Evolutionary conservation across 2,113 vertebrate genomes (phyloP).

Genomic region (Synchiropus splendidus): DNA sequence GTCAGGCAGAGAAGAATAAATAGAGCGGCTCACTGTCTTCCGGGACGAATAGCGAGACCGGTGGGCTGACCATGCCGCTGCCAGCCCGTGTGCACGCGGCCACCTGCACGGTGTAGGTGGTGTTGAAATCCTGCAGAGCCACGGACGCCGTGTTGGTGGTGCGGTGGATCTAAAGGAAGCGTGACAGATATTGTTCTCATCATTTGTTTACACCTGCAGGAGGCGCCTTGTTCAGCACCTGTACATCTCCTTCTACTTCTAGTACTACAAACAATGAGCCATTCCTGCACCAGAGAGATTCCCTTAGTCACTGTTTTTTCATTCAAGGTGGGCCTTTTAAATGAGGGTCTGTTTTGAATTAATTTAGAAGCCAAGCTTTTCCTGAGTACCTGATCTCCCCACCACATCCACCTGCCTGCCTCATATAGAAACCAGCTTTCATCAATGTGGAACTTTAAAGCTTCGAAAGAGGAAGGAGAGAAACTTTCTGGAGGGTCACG

Average conservation of each 20-base stretch:
- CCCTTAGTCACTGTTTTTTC: no score
- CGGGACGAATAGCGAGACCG: conserved; percentile 67
- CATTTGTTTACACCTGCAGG: no score
- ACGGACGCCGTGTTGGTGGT: conserved; percentile 35
- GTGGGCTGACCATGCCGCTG: conserved; percentile 74
- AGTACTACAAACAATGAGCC: no score
- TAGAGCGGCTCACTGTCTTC: conserved; percentile 62
- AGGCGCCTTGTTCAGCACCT: no score
- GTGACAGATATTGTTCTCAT: no score
- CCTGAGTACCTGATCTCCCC: no score
- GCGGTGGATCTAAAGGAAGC: conserved; percentile 58
- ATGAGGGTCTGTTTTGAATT: no score
- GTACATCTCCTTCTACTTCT: no score
- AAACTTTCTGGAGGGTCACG: conserved; percentile 5
- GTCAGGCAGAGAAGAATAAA: conserved; percentile 16
- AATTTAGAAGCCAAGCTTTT: no score
- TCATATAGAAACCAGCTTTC: conserved; percentile 9
- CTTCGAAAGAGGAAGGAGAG: conserved; percentile 32
- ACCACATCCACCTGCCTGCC: conserved; percentile 4
- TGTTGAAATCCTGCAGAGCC: conserved; percentile 67
- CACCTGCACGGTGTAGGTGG: conserved; percentile 76
- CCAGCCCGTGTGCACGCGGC: conserved; percentile 78
- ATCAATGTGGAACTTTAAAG: conserved; percentile 6
- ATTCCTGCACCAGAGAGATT: no score
- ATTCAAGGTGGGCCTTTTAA: no score